phyloP scores from a whole-genome alignment of 2,113 vertebrate species.

The Ophthalmolycus amberensis region DNA sequence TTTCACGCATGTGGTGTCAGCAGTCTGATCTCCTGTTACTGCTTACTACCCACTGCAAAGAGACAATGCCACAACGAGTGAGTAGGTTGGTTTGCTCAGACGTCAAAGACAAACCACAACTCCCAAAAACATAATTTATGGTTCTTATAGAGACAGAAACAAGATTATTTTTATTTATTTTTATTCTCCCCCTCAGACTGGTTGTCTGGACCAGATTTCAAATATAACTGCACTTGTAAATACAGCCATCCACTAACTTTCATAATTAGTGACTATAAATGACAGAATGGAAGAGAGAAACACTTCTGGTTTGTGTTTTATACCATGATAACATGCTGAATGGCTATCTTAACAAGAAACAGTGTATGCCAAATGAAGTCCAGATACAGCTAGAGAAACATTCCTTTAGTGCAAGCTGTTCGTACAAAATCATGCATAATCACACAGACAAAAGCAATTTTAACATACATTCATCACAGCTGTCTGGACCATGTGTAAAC shows the following conservation, averaged over 20 bases:
- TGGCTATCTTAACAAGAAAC: constrained; percentile 53
- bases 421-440: constrained; percentile 49
- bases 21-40: constrained; percentile 55
- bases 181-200: constrained; percentile 29
- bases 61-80: constrained; percentile 61
- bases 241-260: constrained; percentile 63
- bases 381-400: constrained; percentile 68
- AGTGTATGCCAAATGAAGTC: constrained; percentile 56
- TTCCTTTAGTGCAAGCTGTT: constrained; percentile 60
- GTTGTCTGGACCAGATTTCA: constrained; percentile 60
- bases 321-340: constrained; percentile 56
- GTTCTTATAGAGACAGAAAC: constrained; percentile 63
- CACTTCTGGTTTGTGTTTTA: constrained; percentile 64
- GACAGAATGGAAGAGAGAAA: constrained; percentile 47
- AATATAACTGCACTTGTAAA: constrained; percentile 67
- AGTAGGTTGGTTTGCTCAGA: constrained; percentile 65
- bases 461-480: constrained; percentile 58
- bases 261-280: constrained; percentile 69
- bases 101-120: constrained; percentile 74
- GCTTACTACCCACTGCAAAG: constrained; percentile 53
- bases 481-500: constrained; percentile 37
- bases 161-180: constrained; percentile 30
- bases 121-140: constrained; percentile 76
- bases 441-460: constrained; percentile 50
- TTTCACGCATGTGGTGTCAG: constrained; percentile 49